Base-by-base conservation (phyloP, 2,113 vertebrate genomes). In the Pelvicachromis taeniatus region DNA sequence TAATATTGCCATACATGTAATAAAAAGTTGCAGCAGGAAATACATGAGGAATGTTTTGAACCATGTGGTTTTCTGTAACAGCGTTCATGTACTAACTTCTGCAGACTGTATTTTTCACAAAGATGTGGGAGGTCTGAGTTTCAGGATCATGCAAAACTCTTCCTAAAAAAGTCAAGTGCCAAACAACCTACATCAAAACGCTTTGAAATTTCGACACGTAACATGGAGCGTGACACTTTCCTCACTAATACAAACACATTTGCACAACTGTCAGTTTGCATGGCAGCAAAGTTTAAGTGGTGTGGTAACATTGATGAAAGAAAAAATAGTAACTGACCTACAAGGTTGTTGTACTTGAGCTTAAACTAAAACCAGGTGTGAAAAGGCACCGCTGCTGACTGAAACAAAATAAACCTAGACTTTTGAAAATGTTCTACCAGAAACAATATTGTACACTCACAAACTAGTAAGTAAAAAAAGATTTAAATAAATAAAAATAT, bases 101-200 rank as follows among this genome's bases (percentile, higher is more conserved):
- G 19, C 31, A 63, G 58, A 0, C 0, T 0, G 4, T 12, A 68
- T 0, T 68, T 21, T 23, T 65, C 0, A 61, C 2, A 31, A 31
- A 29, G 23, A 56, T 0, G 12, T 12, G 7, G 23, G 2, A 14
- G 0, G 55, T 58, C 0, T 58, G 13, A 3, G 0, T 58, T 29
- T 17, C 2, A 31, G 4, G 14, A 23, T 16, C 40, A 45, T 0
- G 0, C 12, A 10, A 48, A 73, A 48, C 65, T 23, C 0, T 3
- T 45, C 0, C 21, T 73, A 5, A 73, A 29, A 48, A 73, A 48
- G 0, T 6, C 0, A 48, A 73, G 4, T 19, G 0, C 65, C 23
- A 48, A 48, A 70, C 21, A 45, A 45, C 0, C 65, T 23, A 23
- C 38, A 4, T 9, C 65, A 70, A 45, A 31, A 48, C 29, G 3